A percentile compares a stretch with the other conserved stretches of the same genome.
Evolutionary conservation across 2,797 vertebrate species (phyloP).

Genomic region (Carcharodon carcharias): DNA sequence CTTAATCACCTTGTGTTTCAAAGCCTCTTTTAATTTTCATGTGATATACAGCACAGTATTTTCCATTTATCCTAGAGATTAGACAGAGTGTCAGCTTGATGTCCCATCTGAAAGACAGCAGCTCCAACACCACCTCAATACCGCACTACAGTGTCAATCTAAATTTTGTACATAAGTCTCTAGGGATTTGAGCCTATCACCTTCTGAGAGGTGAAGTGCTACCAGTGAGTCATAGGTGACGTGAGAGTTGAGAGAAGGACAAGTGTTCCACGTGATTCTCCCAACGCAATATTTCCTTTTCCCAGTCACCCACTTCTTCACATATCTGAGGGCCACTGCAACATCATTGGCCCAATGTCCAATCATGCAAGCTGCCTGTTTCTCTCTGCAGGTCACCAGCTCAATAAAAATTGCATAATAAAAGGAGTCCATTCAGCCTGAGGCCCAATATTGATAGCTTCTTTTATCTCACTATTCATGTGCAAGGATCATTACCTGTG

Average conservation of each 20-base stretch:
- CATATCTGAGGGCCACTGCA: neutral
- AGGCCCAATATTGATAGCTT: too few species aligned
- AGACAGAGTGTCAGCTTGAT: neutral
- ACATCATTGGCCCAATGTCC: neutral
- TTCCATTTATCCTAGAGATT: neutral
- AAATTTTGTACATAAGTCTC: neutral
- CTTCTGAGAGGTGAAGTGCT: neutral
- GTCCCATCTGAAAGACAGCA: neutral
- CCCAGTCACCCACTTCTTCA: neutral
- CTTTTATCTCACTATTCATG: neutral
- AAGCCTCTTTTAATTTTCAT: neutral
- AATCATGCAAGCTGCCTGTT: neutral
- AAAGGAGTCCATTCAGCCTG: too few species aligned
- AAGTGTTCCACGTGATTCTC: neutral
- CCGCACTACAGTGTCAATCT: neutral
- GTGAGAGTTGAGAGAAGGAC: neutral
- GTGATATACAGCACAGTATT: neutral
- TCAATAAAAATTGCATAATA: too few species aligned
- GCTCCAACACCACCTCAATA: neutral
- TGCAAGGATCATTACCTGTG: neutral
- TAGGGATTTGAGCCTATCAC: neutral
- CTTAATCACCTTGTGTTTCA: neutral
- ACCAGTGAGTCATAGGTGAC: neutral
- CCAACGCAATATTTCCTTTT: neutral
- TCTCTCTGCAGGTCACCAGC: neutral